Percentiles rank a stretch among this genome's conserved stretches.
These are phyloP conservation scores for Troilus luridus DNA, from an alignment of 2,888 invertebrate genomes.

Conservation along the genomic window DNA sequence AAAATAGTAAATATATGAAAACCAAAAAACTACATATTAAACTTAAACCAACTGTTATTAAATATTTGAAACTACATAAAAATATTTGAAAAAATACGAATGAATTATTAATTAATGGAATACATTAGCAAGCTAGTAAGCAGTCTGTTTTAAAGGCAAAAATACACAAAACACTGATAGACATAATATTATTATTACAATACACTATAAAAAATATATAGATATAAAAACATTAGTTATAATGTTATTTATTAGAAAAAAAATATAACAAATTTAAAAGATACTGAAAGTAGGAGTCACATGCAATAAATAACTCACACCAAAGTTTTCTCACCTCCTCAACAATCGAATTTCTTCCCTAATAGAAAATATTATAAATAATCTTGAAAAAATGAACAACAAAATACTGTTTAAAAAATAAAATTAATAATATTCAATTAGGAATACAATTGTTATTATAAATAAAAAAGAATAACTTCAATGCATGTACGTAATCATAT, in stretches of 20 bases:
- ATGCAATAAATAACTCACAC: conserved; percentile 58
- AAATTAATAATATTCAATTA: not conserved
- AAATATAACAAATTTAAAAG: not conserved
- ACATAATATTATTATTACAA: not conserved
- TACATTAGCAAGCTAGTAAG: not conserved
- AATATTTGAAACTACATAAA: not conserved
- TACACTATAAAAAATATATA: not conserved
- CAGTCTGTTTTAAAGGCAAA: not conserved
- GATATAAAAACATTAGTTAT: not conserved
- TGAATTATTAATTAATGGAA: not conserved
- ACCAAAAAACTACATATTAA: not conserved
- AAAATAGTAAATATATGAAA: not conserved
- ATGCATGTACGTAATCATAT: too few relatives aligned
- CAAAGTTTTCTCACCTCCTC: conserved; percentile 64
- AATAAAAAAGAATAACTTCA: too few relatives aligned
- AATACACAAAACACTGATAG: not conserved
- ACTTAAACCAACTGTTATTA: not conserved
- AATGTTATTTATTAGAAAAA: not conserved
- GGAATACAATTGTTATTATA: too few relatives aligned
- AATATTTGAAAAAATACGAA: not conserved
- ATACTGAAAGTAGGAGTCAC: not conserved
- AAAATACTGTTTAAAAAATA: not conserved
- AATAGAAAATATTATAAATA: conserved; percentile 59
- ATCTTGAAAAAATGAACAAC: not conserved
- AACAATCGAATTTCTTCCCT: conserved; percentile 65